These are phyloP conservation scores for Altica lythri DNA, from an alignment of 2,888 invertebrate species.

Conservation along the genomic window DNA sequence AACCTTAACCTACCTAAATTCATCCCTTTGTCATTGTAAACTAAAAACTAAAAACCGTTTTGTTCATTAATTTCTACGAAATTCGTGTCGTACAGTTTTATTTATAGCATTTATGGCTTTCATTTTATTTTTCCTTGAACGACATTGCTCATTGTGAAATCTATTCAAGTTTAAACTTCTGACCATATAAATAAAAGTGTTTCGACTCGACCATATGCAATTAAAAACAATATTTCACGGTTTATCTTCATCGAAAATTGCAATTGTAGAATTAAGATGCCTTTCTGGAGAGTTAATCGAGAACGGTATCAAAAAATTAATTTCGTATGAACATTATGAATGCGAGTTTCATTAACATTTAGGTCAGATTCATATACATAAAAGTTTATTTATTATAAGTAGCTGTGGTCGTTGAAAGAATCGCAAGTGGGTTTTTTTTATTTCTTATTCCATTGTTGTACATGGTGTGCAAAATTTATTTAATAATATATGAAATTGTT, in stretches of 20 bases:
- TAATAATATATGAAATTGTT: too few species aligned
- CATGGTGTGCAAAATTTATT: too few species aligned
- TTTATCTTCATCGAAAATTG: constrained; percentile 14
- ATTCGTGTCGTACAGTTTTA: background rate
- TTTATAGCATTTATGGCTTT: background rate
- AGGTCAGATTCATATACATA: constrained; percentile 7
- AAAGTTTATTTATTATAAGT: too few species aligned
- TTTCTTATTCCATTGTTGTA: too few species aligned
- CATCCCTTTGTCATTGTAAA: too few species aligned
- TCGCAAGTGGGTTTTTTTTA: background rate
- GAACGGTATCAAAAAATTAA: constrained; percentile 7
- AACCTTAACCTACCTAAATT: too few species aligned
- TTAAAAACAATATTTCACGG: constrained; percentile 23
- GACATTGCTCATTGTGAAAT: constrained; percentile 15
- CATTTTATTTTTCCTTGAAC: constrained; percentile 15
- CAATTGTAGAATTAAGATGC: constrained; percentile 7
- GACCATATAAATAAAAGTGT: constrained; percentile 18
- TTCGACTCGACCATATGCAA: constrained; percentile 22
- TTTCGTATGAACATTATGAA: constrained; percentile 2
- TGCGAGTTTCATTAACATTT: constrained; percentile 6
- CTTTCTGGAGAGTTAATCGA: background rate
- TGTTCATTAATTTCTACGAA: too few species aligned
- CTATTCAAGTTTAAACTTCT: constrained; percentile 17
- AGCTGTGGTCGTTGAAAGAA: constrained; percentile 5
- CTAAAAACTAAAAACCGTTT: too few species aligned